Conservation (phyloP, 2,113 vertebrate species). For the Cynocephalus volans region DNA sequence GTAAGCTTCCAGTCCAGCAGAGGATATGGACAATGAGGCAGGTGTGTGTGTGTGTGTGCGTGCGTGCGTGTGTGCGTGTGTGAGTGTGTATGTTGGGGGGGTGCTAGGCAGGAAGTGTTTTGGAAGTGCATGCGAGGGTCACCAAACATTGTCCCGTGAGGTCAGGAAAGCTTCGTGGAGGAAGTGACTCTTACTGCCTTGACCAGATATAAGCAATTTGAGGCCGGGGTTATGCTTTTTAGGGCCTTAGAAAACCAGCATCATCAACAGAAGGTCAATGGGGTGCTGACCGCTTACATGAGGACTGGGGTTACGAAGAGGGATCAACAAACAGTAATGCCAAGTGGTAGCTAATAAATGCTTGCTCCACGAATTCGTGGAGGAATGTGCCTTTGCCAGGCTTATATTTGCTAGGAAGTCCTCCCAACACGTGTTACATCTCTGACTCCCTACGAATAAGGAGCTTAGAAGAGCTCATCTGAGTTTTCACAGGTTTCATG, state of each 20-base stretch:
- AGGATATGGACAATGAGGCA: neutral
- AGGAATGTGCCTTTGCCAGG: neutral
- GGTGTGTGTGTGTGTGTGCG: neutral
- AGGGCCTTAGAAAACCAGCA: neutral
- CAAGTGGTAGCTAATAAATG: neutral
- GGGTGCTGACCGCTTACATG: neutral
- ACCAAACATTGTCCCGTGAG: neutral
- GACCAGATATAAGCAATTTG: neutral
- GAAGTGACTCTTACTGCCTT: neutral
- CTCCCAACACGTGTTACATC: neutral
- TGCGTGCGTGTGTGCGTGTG: neutral
- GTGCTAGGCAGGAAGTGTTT: neutral
- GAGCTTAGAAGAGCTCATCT: constrained; percentile 59
- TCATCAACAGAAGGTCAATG: rapidly evolving
- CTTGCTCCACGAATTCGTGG: neutral
- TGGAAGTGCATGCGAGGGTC: neutral
- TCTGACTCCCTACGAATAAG: constrained; percentile 54
- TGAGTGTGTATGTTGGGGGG: neutral
- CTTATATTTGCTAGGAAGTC: neutral
- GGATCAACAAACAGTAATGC: neutral
- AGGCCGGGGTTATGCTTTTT: neutral
- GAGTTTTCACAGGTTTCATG: constrained; percentile 61
- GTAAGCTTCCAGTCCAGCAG: neutral
- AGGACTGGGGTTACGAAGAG: neutral
- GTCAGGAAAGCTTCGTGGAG: neutral